A percentile compares a stretch with the other conserved stretches of the same genome.
Conservation (phyloP, 35 echinoderm and acorn worm genomes). For the Heliocidaris erythrogramma region DNA sequence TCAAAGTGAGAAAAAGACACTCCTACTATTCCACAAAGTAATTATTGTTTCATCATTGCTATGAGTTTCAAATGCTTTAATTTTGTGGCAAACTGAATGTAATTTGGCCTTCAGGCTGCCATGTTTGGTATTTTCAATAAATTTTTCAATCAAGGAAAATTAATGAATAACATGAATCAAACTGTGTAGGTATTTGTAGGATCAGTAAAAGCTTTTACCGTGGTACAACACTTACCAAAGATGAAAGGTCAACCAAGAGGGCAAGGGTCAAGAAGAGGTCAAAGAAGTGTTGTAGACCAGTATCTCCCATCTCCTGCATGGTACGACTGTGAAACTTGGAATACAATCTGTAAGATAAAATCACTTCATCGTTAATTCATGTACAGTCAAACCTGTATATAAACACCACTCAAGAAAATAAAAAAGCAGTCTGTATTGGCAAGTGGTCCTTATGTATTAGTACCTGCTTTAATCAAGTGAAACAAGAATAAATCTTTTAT, state of each 20-base stretch:
- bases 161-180: no score
- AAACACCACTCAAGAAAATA: neutral
- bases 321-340: conserved; percentile 79
- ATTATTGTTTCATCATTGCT: no score
- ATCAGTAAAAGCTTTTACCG: no score
- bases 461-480: neutral
- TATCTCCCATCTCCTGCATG: conserved; percentile 75
- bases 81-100: no score
- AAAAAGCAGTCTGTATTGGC: neutral
- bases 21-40: no score
- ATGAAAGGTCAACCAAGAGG: conserved; percentile 57
- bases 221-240: conserved; percentile 33
- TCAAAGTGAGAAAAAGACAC: no score
- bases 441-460: neutral
- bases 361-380: neutral
- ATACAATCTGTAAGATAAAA: conserved; percentile 58
- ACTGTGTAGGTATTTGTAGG: no score
- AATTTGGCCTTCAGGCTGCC: no score
- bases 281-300: conserved; percentile 67
- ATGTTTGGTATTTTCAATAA: no score
- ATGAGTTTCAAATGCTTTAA: no score
- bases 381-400: neutral
- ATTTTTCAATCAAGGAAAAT: no score
- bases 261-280: conserved; percentile 71
- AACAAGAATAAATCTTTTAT: no score